Evolutionary conservation across 2,888 invertebrate genomes (phyloP), one percentile per base, ranked within the genome.

Genomic region (Lasioglossum vierecki): DNA sequence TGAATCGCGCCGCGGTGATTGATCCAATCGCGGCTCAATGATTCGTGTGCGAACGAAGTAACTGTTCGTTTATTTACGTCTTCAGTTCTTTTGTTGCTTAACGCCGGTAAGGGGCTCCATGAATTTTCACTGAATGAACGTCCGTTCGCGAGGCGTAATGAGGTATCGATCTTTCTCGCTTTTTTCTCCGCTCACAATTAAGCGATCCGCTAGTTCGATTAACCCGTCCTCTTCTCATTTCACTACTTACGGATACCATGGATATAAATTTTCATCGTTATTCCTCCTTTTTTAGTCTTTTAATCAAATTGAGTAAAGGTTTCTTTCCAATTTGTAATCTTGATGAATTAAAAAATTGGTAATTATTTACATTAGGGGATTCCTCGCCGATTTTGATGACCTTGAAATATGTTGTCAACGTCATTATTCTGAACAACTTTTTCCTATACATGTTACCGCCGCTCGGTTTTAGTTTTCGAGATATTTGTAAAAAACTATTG

Each of bases 141-240:
- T 13, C 13, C 13, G 26, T 13, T 13, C 0, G 15, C 26, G 60
- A 60, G 60, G 30, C 13, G 30, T 63, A 30, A 63, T 15, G 30
- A 63, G 63, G 15, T 53, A 53, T 53, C 53, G 53, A 53, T 53
- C 22, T n/a, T 0, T 13, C 6, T 13, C 6, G 26, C 30, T 30
- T 63, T 30, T 63, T 63, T 63, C 63, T 63, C 63, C 63, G 63
- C 30, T 63, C 63, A 30, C 63, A 63, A 63, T 63, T 63, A 63
- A 63, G 30, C 63, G 63, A 30, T 63, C 63, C 30, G 6, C 4
- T 13, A 13, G n/a, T 30, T 63, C 15, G 30, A 63, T 63, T 63
- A 30, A 63, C 26, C 26, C 13, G 26, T 60, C 15, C 6, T 15
- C 5, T 30, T 30, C 63, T 15, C 15, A 63, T 63, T 30, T 63